These are phyloP conservation scores for Pteria penguin DNA, from an alignment of 2,888 invertebrate species.

Conservation along the genomic window DNA sequence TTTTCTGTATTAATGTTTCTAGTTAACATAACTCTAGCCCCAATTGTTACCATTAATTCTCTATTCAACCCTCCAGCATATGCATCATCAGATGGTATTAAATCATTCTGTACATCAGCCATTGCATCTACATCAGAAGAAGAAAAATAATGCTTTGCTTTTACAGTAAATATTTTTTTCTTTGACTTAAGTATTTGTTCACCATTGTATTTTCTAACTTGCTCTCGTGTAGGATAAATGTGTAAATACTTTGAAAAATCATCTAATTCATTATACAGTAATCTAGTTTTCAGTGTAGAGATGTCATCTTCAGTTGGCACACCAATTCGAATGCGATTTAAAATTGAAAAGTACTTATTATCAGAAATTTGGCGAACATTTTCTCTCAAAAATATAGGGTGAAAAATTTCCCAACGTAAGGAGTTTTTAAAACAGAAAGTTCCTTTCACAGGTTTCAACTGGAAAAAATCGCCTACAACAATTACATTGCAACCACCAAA, in stretches of 20 bases:
- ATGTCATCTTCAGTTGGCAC: conserved; percentile 7
- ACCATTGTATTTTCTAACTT: conserved; percentile 5
- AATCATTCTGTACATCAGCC: background rate
- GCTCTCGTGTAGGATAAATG: conserved; percentile 10
- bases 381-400: conserved; percentile 25
- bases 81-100: conserved; percentile 42
- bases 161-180: background rate
- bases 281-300: conserved; percentile 11
- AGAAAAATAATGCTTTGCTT: conserved; percentile 23
- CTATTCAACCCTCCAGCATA: conserved; percentile 40
- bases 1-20: conserved; percentile 34
- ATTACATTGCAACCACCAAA: conserved; percentile 42
- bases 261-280: background rate
- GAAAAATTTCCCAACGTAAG: conserved; percentile 42
- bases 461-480: conserved; percentile 44
- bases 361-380: conserved; percentile 29
- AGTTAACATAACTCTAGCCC: conserved; percentile 34
- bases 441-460: conserved; percentile 38
- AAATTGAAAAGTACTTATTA: background rate
- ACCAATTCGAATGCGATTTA: conserved; percentile 27
- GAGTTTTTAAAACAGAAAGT: conserved; percentile 37
- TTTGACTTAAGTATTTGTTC: background rate
- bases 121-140: background rate
- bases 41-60: conserved; percentile 23
- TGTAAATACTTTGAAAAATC: conserved; percentile 8